Base-by-base conservation (phyloP, 2,113 vertebrate genomes). In the Brachirus orientalis region DNA sequence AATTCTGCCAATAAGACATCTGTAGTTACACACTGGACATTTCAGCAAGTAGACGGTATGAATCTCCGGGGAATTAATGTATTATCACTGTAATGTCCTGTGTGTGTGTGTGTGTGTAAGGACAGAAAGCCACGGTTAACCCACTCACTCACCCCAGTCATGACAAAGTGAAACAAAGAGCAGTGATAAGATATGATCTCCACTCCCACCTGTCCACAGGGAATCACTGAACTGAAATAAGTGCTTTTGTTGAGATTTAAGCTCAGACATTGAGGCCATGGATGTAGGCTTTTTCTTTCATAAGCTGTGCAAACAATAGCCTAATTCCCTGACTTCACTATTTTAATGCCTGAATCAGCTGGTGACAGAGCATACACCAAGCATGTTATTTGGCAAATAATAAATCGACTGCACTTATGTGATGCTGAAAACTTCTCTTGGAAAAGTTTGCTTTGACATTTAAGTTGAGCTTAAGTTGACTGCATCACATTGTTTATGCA, bases 171-270 rank as follows among this genome's bases (percentile, higher is more conserved):
- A 22, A 56, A 13, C 48, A 45, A 44, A 63, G 43, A 47, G 22
- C n/a, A 17, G 40, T 7, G 11, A 44, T 58, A 51, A 57, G 41
- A 55, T 43, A 12, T 43, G 17, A 43, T 13, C 22, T n/a, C 19
- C 46, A 65, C 20, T n/a, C 38, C 41, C 59, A 16, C 8, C 36
- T 35, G 16, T 48, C 37, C 57, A 10, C 44, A 68, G 43, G 17
- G 35, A 56, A 61, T n/a, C 72, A 55, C 67, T 82, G 63, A 86
- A 63, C 78, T 60, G 80, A 64, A 84, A 80, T 80, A 84, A 88
- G 82, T 79, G 80, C 72, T 79, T 85, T 75, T 76, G 68, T 75
- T 54, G 63, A 62, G 67, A 67, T 36, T 47, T 38, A 37, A 22
- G 57, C 61, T 63, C 8, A 40, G 40, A 47, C 38, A 52, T 63